Evolutionary conservation across 1,140 invertebrate species (phyloP).

Genomic region (Drosophila persimilis): DNA sequence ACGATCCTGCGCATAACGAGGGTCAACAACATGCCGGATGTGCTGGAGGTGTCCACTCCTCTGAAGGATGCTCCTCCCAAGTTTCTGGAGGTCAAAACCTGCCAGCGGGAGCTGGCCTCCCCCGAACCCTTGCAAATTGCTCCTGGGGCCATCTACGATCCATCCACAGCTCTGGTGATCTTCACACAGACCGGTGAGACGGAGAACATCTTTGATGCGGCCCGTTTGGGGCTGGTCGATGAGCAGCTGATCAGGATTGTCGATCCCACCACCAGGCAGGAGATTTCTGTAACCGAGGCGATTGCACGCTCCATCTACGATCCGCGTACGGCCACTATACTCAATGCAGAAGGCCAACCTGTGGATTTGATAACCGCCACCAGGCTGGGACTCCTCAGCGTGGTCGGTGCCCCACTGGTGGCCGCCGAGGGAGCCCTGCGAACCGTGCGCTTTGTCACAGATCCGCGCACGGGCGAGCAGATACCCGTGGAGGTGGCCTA

Average conservation of each 20-base stretch:
- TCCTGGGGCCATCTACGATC: constrained; percentile 89
- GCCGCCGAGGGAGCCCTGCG: constrained; percentile 85
- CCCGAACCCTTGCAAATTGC: constrained; percentile 88
- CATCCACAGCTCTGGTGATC: constrained; percentile 88
- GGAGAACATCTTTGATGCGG: constrained; percentile 87
- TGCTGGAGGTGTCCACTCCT: constrained; percentile 86
- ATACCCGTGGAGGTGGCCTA: constrained; percentile 91
- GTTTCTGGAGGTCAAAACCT: constrained; percentile 71
- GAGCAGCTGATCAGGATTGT: constrained; percentile 88
- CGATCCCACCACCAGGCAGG: constrained; percentile 88
- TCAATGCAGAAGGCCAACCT: constrained; percentile 86
- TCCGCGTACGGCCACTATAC: constrained; percentile 88
- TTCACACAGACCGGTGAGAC: constrained; percentile 88
- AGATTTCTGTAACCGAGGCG: constrained; percentile 90
- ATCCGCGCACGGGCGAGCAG: constrained; percentile 90
- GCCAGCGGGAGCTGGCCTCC: constrained; percentile 84
- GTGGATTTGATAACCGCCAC: constrained; percentile 90
- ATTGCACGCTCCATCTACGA: constrained; percentile 90
- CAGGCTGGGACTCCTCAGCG: constrained; percentile 88
- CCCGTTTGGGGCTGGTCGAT: constrained; percentile 87
- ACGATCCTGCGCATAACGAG: constrained; percentile 73
- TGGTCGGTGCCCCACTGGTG: constrained; percentile 88
- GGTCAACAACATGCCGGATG: constrained; percentile 85
- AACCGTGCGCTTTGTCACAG: constrained; percentile 87
- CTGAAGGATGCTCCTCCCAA: constrained; percentile 80